phyloP scores from a whole-genome alignment of 2,113 vertebrate species.

The Cromileptes altivelis region DNA sequence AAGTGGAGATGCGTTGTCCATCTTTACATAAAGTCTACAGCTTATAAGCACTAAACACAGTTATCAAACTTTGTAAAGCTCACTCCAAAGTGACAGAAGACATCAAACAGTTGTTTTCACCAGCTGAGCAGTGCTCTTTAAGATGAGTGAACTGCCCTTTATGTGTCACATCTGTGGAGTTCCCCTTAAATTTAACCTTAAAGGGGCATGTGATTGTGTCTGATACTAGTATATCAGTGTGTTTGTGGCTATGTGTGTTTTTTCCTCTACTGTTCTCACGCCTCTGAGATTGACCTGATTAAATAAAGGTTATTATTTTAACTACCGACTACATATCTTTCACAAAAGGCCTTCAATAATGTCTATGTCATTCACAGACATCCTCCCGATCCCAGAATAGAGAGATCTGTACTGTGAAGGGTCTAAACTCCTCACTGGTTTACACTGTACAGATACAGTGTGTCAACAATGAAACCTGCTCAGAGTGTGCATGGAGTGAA shows the following conservation, averaged over 20 bases:
- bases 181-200: background rate
- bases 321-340: background rate
- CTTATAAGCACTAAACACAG: too few relatives aligned
- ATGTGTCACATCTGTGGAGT: background rate
- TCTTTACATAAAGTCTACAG: too few relatives aligned
- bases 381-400: slow-evolving; percentile 2
- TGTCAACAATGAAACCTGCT: slow-evolving; percentile 25
- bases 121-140: background rate
- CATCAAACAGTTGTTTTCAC: background rate
- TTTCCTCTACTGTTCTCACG: too few relatives aligned
- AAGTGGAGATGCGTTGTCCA: too few relatives aligned
- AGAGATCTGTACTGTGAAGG: background rate
- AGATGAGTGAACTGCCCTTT: background rate
- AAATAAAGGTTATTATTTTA: background rate
- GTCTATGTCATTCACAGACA: slow-evolving; percentile 26
- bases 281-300: background rate
- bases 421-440: slow-evolving; percentile 60
- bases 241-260: background rate
- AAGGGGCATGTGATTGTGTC: background rate
- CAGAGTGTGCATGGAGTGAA: slow-evolving; percentile 70
- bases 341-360: background rate
- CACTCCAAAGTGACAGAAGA: background rate
- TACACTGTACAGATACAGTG: slow-evolving; percentile 77
- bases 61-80: background rate
- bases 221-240: background rate